Percentiles rank a stretch among this genome's conserved stretches.
These are phyloP conservation scores for Aradus depressus DNA, from an alignment of 2,888 invertebrate species.

Conservation along the genomic window DNA sequence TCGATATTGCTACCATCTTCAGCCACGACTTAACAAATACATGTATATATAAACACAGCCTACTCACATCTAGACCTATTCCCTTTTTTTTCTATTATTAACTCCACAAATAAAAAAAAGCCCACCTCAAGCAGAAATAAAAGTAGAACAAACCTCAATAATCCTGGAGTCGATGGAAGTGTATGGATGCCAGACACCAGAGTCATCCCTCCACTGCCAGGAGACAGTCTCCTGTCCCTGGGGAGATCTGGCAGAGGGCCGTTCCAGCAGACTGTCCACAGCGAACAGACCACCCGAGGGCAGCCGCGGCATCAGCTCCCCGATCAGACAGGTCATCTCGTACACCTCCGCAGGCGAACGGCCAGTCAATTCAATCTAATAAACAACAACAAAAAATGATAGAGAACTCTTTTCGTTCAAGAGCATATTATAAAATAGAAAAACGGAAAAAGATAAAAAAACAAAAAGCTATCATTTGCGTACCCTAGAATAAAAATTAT, in stretches of 20 bases:
- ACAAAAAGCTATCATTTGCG: background rate
- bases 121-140: background rate
- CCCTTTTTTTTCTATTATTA: too few relatives aligned
- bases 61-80: too few relatives aligned
- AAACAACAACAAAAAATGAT: slow-evolving; percentile 5
- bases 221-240: slow-evolving; percentile 50
- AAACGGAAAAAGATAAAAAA: background rate
- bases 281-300: slow-evolving; percentile 92
- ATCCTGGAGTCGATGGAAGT: slow-evolving; percentile 86
- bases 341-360: slow-evolving; percentile 92
- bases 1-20: too few relatives aligned
- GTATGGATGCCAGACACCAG: slow-evolving; percentile 82
- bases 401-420: background rate
- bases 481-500: too few relatives aligned
- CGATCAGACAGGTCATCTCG: slow-evolving; percentile 93
- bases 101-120: background rate
- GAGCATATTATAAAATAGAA: background rate
- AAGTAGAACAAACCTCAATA: slow-evolving; percentile 55
- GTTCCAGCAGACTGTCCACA: slow-evolving; percentile 77
- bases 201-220: slow-evolving; percentile 97
- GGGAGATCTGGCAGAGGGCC: slow-evolving; percentile 50
- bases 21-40: too few relatives aligned
- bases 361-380: slow-evolving; percentile 66
- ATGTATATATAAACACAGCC: too few relatives aligned
- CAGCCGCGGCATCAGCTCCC: slow-evolving; percentile 91